Evolutionary conservation across 2,113 vertebrate species (phyloP), one percentile per base, ranked within the genome.

Genomic region (Cervus canadensis): DNA sequence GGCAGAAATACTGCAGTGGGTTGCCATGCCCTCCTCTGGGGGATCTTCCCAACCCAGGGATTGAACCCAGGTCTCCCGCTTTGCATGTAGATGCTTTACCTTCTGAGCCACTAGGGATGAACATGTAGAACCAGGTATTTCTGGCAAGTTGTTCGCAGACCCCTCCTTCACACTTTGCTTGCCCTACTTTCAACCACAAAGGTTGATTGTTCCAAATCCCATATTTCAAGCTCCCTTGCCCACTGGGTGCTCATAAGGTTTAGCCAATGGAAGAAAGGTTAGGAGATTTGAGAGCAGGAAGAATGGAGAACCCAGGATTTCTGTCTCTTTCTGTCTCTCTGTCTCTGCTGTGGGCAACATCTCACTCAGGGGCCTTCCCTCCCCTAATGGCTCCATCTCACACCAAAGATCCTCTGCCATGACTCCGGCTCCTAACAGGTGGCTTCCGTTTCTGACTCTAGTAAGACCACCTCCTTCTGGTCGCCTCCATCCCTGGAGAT

Each of bases 311-410:
- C 25, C 26, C 71, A 26, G 67, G n/a, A 15, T 82, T 5, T 40
- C 28, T 30, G 12, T 50, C n/a, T 0, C 48, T 3, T 12, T 0
- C n/a, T 5, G 0, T 57, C 67, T 78, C 25, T 6, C 0, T 26
- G 5, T 74, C 23, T 89, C 16, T 74, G 62, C 43, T 23, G 36
- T 6, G 26, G 3, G 14, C 74, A 45, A 36, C 57, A 8, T 5
- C 26, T 4, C 45, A 17, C 1, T 2, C n/a, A 2, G 26, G 15
- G 56, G 33, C 23, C 6, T 10, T 71, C 2, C 28, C n/a, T 45
- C 26, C 9, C 9, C 57, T 19, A 10, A 13, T 17, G 5, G 14
- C 43, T 67, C 6, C 2, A 2, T 25, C 48, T 59, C 15, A 33
- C 30, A n/a, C 13, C 11, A 15, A 14, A 16, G 8, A 6, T 23